Base-by-base conservation (phyloP, 2,797 vertebrate species). In the Darevskia mixta region DNA sequence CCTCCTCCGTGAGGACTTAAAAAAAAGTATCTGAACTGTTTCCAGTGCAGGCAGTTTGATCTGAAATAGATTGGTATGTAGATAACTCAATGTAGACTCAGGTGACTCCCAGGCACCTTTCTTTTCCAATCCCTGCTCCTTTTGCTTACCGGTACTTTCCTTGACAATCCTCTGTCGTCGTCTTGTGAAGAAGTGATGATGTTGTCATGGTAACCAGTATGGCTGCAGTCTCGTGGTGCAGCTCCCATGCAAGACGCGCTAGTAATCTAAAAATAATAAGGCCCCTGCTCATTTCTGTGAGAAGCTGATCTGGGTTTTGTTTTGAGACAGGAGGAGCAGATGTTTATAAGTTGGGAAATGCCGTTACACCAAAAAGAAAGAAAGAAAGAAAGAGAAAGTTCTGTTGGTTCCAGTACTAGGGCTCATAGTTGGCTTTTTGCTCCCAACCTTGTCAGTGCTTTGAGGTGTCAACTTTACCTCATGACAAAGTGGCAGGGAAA, bases 131-230 rank as follows among this genome's bases (percentile, higher is more conserved):
- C 88, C 88, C 93, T 83, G 90, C 88, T 94, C 91, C 0, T 1
- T 94, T 95, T 93, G 58, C 88, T 93, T 93, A 91, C n/a, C n/a
- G n/a, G n/a, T n/a, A n/a, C 94, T 94, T 79, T 87, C 86, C 90
- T 86, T 92, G 86, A 92, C 94, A 94, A 93, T 94, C 93, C 93
- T 0, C 90, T 94, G 93, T 90, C 92, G 90, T 92, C 92, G 93
- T 95, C 94, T 93, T 83, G 0, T 23, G 83, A 92, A 92, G 83
- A 90, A 94, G 93, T 87, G 92, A 92, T 95, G 94, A 94, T 90
- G 95, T 96, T 0, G 66, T 90, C 95, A 95, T 95, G 94, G 95
- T 94, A 95, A 96, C 95, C 49, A 0, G 91, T 83, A 86, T 55
- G 88, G 92, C 35, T 71, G 91, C 92, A 66, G 83, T 91, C 49